Conservation (phyloP, 1,140 invertebrate species). For the Amyelois transitella region DNA sequence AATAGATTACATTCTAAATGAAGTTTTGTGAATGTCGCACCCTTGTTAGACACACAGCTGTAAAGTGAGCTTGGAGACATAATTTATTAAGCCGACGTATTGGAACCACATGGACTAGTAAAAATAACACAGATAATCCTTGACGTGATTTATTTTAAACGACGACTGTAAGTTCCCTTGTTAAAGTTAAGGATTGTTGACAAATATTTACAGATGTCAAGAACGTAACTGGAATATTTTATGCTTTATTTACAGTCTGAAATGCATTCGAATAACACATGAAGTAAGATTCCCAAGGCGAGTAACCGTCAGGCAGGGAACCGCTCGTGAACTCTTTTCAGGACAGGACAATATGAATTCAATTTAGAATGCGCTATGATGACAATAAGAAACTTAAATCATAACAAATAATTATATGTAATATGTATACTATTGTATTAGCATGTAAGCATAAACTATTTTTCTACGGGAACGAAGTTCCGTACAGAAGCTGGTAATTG, state of each 20-base stretch:
- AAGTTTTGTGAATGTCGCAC: conserved; percentile 33
- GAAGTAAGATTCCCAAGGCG: too few species aligned
- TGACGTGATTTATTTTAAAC: conserved; percentile 7
- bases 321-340: too few species aligned
- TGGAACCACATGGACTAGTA: conserved; percentile 17
- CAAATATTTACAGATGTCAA: not conserved
- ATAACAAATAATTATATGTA: too few species aligned
- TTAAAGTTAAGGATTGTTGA: not conserved
- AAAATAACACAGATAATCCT: conserved; percentile 23
- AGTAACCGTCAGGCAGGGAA: too few species aligned
- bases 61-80: not conserved
- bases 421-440: too few species aligned
- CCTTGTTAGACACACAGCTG: conserved; percentile 24
- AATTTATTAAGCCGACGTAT: conserved; percentile 20
- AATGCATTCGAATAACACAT: not conserved
- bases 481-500: too few species aligned
- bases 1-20: conserved; percentile 32
- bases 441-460: too few species aligned
- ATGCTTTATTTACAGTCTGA: not conserved
- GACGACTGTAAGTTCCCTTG: not conserved
- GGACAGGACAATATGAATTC: too few species aligned
- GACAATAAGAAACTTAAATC: too few species aligned
- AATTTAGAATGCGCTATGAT: too few species aligned
- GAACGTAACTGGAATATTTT: not conserved
- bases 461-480: too few species aligned